phyloP scores from a whole-genome alignment of 2,113 vertebrate species.

The Upupa epops region DNA sequence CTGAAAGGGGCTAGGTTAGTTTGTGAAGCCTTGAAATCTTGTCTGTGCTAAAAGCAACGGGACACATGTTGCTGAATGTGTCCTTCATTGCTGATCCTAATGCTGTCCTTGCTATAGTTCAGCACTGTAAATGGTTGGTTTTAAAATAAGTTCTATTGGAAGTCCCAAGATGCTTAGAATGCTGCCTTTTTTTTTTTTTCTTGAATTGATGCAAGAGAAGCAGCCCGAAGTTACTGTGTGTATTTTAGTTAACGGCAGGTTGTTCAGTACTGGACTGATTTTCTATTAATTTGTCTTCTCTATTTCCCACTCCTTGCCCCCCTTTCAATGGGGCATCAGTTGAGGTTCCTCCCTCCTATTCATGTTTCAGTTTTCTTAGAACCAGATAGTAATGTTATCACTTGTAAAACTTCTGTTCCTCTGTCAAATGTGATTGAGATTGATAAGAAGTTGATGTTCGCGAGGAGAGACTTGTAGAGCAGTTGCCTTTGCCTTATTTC shows the following conservation, averaged over 20 bases:
- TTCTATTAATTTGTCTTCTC: neutral
- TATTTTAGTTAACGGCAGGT: conserved; percentile 3
- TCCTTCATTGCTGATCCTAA: neutral
- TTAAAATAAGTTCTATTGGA: conserved; percentile 11
- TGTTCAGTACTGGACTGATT: neutral
- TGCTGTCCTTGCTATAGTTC: neutral
- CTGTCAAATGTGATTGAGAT: neutral
- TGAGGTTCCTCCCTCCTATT: neutral
- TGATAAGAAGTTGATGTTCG: neutral
- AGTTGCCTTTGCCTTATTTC: neutral
- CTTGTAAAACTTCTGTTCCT: conserved; percentile 21
- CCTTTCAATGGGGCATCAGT: neutral
- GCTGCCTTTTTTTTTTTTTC: neutral
- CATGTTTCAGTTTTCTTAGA: conserved; percentile 24
- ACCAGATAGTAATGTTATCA: conserved; percentile 6
- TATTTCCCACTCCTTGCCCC: neutral
- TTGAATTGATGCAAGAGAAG: neutral
- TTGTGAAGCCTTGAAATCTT: neutral
- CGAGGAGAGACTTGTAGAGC: neutral
- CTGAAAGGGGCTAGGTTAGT: neutral
- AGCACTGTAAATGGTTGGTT: neutral
- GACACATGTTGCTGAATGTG: neutral
- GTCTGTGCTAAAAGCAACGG: neutral
- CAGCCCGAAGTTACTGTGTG: neutral
- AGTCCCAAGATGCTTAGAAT: neutral